Evolutionary conservation across 2,888 invertebrate genomes (phyloP), one percentile per base, ranked within the genome.

Genomic region (Seladonia tumulorum): DNA sequence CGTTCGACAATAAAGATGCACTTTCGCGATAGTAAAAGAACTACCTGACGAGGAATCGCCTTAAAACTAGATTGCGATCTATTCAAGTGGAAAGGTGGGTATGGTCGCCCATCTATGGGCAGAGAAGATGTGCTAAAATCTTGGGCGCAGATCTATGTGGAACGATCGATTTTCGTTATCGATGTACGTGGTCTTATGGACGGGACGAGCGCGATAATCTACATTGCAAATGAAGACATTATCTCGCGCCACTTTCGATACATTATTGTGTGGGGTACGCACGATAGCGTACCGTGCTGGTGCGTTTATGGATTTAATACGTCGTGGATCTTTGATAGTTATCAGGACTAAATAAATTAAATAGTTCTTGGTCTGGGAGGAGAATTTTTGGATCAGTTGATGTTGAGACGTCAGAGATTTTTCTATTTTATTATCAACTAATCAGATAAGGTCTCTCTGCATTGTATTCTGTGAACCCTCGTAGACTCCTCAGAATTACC

Each of bases 1-100:
- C 18, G 47, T 85, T 85, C 81, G 82, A 81, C 88, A 82, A 87
- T 87, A 73, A 88, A 90, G 82, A 83, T 90, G 72, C 78, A 86
- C 73, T 78, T 74, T 81, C 49, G 18, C 57, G 86, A 86, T 79
- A 82, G 63, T 57, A 76, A 29, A 57, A 63, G 76, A 74, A 81
- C 81, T 81, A 85, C 35, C 78, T 76, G 78, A 73, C 78, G 71
- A 75, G 35, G 18, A 80, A 68, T 63, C 63, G 53, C 49, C 45
- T 45, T 60, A 68, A 77, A 73, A 79, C 47, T 5, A 45, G 68
- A 78, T 81, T 57, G 73, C 63, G 68, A 29, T 63, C 68, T 57
- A 45, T 45, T 45, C 68, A n/a, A n/a, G 53, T 45, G 75, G 16
- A 76, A 75, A 75, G 57, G 7, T 35, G 42, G 60, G 71, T 25